Evolutionary conservation across 2,113 vertebrate genomes (phyloP).

Genomic region (Elgaria multicarinata): DNA sequence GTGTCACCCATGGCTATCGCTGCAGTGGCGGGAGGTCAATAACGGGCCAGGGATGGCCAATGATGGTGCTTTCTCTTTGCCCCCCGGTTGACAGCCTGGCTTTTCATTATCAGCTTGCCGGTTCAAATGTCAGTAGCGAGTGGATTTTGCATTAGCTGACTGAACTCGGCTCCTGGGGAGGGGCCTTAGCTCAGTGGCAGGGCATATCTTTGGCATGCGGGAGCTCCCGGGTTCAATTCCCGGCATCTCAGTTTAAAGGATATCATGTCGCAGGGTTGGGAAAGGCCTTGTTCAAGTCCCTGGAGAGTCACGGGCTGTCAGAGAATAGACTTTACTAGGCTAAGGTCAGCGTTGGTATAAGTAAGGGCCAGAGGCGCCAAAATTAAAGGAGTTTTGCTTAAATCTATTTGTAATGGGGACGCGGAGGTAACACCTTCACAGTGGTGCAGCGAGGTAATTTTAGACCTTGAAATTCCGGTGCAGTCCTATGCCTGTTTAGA

Average conservation of each 20-base stretch:
- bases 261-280: background rate
- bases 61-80: constrained; percentile 5
- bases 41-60: constrained; percentile 20
- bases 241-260: background rate
- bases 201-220: background rate
- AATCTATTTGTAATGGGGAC: too few relatives aligned
- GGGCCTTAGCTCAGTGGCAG: too few relatives aligned
- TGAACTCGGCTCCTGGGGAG: constrained; percentile 24
- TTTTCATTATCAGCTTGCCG: constrained; percentile 39
- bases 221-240: background rate
- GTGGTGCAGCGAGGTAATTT: too few relatives aligned
- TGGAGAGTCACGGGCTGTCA: background rate
- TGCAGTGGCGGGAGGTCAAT: constrained; percentile 7
- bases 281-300: background rate
- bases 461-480: too few relatives aligned
- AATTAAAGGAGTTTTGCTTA: background rate
- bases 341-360: background rate
- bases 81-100: constrained; percentile 12
- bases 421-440: too few relatives aligned
- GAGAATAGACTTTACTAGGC: background rate
- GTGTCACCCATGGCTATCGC: constrained; percentile 41
- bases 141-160: background rate
- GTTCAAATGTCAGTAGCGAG: constrained; percentile 10
- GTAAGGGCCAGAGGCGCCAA: background rate
- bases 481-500: too few relatives aligned